Base-by-base conservation (phyloP, 1,140 invertebrate species). In the Lineus longissimus region DNA sequence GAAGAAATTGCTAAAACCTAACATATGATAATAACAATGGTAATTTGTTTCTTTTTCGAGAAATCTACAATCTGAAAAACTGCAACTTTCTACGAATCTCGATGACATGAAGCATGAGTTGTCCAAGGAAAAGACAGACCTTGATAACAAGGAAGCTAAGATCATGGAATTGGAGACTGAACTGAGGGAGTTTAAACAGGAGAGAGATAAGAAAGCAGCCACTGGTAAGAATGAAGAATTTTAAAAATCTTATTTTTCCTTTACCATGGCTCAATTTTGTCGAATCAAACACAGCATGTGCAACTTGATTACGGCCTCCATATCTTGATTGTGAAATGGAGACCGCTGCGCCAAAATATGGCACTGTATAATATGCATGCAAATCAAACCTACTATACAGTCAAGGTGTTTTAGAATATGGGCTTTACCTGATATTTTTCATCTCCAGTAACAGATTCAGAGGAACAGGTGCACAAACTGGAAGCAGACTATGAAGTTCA, bases 401-500 rank as follows among this genome's bases (percentile, higher is more conserved):
- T n/a, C n/a, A n/a, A n/a, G n/a, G n/a, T n/a, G 17, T 11, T 59
- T n/a, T 27, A 64, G 25, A 25, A 25, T 31, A 13, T 31, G 31
- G 7, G 2, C 33, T 17, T 59, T 19, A 19, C 43, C 27, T 15
- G 29, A 40, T 22, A n/a, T 27, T 56, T 19, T 15, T 57, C 2
- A 45, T 45, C 29, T 62, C 58, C 60, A 76, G 73, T 76, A 15
- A 62, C 58, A 22, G 73, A 76, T 62, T 69, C 70, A 67, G 74
- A 76, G 61, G 74, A 72, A 31, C 73, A 72, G 63, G 25, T 73
- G 41, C 55, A 65, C 22, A 70, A 69, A 62, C 72, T 67, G 58
- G 68, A 70, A 54, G 55, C 66, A 2, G 74, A 76, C 47, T 64
- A 72, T 59, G 56, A 72, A n/a, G 69, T 73, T 62, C 73, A 76